Evolutionary conservation across 2,888 invertebrate species (phyloP), one percentile per base, ranked within the genome.

Genomic region (Anorthoa munda): DNA sequence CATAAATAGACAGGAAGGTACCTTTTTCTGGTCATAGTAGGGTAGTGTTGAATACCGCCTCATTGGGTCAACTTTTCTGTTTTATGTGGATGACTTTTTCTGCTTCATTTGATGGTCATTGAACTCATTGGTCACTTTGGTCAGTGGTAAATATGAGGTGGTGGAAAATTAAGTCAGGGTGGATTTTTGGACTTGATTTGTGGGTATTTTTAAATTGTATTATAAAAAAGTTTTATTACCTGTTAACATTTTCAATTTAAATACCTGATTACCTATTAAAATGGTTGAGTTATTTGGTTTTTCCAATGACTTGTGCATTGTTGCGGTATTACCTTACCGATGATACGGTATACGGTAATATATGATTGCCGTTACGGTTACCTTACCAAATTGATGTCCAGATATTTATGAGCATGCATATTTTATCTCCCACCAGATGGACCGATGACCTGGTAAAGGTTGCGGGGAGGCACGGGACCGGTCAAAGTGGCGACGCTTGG

Each of bases 1-100:
- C 61, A 59, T 81, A 84, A 81, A 81, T 84, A 81, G 82, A 15
- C 45, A 21, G 56, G n/a, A n/a, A 48, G 46, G 51, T 64, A 63
- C 75, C 69, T 58, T 75, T 73, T 65, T 48, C 64, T 67, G 58
- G 45, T 21, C 63, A 23, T 48, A 46, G 45, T 55, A 39, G 53
- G 78, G 66, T 26, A 58, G 46, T 56, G 39, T 71, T 66, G 53
- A 58, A 21, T 63, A 17, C 45, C 83, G 72, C 72, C 46, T 79
- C 79, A 39, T 59, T 79, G 55, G 63, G n/a, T 39, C 11, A 66
- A 72, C 63, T 72, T 79, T 66, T 50, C 48, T 63, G 61, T 66
- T 82, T 63, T 71, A 79, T 66, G 79, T 58, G 13, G 46, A 82
- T 53, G 55, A 21, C 26, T 77, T 71, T 79, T 79, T 79, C 72